These are phyloP conservation scores for Ferdinandea cuprea DNA, from an alignment of 2,888 invertebrate genomes.

Conservation along the genomic window DNA sequence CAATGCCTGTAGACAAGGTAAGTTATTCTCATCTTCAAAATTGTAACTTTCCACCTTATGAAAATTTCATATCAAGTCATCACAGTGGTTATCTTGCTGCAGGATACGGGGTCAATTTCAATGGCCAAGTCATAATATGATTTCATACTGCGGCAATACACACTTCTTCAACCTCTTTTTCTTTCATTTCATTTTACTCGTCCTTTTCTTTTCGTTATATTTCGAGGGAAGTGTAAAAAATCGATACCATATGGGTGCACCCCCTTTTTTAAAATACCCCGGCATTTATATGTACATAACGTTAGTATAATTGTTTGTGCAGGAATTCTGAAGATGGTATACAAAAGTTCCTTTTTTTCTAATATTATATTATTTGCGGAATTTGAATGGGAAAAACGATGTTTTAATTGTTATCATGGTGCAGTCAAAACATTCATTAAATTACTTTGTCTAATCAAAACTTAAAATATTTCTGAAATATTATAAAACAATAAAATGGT, in stretches of 20 bases:
- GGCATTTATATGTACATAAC: slow-evolving; percentile 15
- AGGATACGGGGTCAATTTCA: slow-evolving; percentile 74
- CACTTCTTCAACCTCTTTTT: slow-evolving; percentile 29
- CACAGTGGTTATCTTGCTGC: slow-evolving; percentile 13
- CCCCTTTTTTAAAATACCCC: slow-evolving; percentile 43
- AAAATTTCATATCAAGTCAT: not conserved
- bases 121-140: slow-evolving; percentile 45
- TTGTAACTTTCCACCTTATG: slow-evolving; percentile 2
- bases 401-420: too few species aligned
- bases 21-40: slow-evolving; percentile 77
- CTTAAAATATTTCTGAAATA: too few species aligned
- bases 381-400: too few species aligned
- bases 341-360: slow-evolving; percentile 3
- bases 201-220: slow-evolving; percentile 33
- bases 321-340: slow-evolving; percentile 26
- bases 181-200: slow-evolving; percentile 19
- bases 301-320: slow-evolving; percentile 20
- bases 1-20: slow-evolving; percentile 98
- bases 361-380: not conserved
- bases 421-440: too few species aligned
- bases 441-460: too few species aligned
- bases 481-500: too few species aligned
- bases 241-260: slow-evolving; percentile 60
- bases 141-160: slow-evolving; percentile 66
- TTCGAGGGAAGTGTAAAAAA: slow-evolving; percentile 41